Conservation (phyloP, 2,888 invertebrate genomes). For the Acrobasis repandana region DNA sequence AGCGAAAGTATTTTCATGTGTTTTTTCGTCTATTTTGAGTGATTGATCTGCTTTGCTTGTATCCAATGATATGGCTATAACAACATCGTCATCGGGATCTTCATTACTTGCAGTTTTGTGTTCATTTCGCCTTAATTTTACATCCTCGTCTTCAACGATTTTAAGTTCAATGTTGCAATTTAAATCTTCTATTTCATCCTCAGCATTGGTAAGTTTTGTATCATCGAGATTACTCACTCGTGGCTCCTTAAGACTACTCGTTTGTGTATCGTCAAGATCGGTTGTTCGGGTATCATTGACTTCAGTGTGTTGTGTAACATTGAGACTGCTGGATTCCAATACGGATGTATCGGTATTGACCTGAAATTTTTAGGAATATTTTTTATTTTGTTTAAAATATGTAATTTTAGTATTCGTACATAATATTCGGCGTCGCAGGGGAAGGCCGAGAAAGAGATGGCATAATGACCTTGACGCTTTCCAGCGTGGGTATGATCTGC, state of each 20-base stretch:
- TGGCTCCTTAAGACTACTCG: slow-evolving; percentile 6
- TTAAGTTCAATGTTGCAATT: slow-evolving; percentile 72
- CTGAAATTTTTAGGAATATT: slow-evolving; percentile 47
- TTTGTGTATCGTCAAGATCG: slow-evolving; percentile 43
- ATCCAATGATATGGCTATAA: not conserved
- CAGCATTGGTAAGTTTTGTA: slow-evolving; percentile 41
- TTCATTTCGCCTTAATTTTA: slow-evolving; percentile 30
- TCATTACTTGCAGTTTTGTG: slow-evolving; percentile 16
- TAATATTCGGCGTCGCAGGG: no score
- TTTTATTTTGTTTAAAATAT: slow-evolving; percentile 31
- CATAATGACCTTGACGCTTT: no score
- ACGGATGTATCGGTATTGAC: slow-evolving; percentile 55
- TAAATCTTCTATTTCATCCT: slow-evolving; percentile 60
- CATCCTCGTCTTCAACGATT: slow-evolving; percentile 76
- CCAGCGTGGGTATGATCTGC: no score
- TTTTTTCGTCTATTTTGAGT: slow-evolving; percentile 31
- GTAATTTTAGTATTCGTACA: not conserved
- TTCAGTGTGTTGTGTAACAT: slow-evolving; percentile 39
- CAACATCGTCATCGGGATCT: slow-evolving; percentile 1
- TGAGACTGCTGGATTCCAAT: slow-evolving; percentile 44
- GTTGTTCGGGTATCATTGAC: slow-evolving; percentile 25
- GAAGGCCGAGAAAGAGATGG: no score
- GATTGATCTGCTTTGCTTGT: slow-evolving; percentile 23
- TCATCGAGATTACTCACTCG: slow-evolving; percentile 44
- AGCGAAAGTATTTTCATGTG: slow-evolving; percentile 24